phyloP scores from a whole-genome alignment of 2,797 vertebrate species.

The Trematomus bernacchii region DNA sequence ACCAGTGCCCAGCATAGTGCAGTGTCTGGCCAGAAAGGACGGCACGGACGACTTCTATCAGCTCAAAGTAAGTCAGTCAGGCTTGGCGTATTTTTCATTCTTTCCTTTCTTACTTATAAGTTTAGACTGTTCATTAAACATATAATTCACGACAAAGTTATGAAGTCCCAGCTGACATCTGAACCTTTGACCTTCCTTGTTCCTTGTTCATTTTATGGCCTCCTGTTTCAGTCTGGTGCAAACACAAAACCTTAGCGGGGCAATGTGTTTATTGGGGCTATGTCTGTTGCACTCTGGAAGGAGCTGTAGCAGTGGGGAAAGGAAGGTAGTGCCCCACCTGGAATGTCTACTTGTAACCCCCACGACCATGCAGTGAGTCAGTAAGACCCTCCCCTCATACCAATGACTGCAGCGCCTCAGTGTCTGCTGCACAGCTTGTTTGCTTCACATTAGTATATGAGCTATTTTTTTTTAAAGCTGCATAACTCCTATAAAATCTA shows the following conservation, averaged over 20 bases:
- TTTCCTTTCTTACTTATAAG: not conserved
- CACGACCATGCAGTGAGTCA: conserved; percentile 47
- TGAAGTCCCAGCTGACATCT: conserved; percentile 35
- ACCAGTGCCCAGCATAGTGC: conserved; percentile 98
- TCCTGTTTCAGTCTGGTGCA: conserved; percentile 55
- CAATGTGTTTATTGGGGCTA: conserved; percentile 71
- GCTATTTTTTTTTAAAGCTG: conserved; percentile 19
- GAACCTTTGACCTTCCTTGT: conserved; percentile 77
- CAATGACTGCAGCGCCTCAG: conserved; percentile 35
- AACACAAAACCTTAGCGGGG: conserved; percentile 45
- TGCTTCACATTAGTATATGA: conserved; percentile 30
- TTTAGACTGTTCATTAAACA: not conserved
- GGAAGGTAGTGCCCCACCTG: conserved; percentile 60
- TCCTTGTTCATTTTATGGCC: conserved; percentile 64
- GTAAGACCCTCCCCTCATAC: conserved; percentile 34
- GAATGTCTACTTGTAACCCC: conserved; percentile 71
- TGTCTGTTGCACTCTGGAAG: conserved; percentile 47
- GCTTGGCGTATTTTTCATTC: not conserved
- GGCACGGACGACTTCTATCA: conserved; percentile 99
- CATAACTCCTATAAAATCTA: not conserved
- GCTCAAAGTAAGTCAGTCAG: conserved; percentile 91
- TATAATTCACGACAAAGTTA: conserved; percentile 37
- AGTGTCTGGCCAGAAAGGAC: conserved; percentile 99
- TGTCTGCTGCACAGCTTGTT: conserved; percentile 52
- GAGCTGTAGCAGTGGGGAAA: conserved; percentile 17